Percentiles rank a stretch among this genome's conserved stretches.
Evolutionary conservation across 2,113 vertebrate species (phyloP).

Genomic region (Channa maculata): DNA sequence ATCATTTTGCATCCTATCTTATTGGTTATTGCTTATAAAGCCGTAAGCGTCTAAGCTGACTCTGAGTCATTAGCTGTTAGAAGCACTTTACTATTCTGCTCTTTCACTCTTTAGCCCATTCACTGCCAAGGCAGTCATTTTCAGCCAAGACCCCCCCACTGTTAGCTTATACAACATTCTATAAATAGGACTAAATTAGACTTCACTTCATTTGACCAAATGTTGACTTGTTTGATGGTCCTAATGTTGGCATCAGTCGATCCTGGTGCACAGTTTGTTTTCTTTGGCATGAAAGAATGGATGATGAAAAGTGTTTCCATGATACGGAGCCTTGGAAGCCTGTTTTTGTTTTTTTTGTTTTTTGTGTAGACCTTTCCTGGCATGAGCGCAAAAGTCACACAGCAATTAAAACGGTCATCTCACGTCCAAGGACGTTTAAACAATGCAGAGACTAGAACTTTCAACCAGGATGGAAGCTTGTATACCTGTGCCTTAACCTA

Average conservation of each 20-base stretch:
- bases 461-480: not conserved
- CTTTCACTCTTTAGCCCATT: conserved; percentile 2
- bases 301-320: conserved; percentile 37
- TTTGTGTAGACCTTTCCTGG: not conserved
- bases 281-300: conserved; percentile 23
- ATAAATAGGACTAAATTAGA: conserved; percentile 51
- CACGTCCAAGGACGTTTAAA: conserved; percentile 37
- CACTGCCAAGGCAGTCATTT: conserved; percentile 5
- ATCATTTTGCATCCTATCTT: not conserved
- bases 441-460: not conserved
- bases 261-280: conserved; percentile 28
- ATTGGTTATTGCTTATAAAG: not conserved
- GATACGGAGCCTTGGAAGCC: conserved; percentile 3
- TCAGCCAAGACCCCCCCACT: conserved; percentile 21
- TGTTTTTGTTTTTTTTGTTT: conserved; percentile 5
- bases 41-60: too few species aligned
- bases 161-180: conserved; percentile 44
- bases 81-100: conserved; percentile 22
- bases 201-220: conserved; percentile 57
- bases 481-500: too few species aligned
- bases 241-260: conserved; percentile 40
- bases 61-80: not conserved
- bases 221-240: conserved; percentile 47
- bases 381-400: conserved; percentile 10
- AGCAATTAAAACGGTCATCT: not conserved